Evolutionary conservation across 2,888 invertebrate genomes (phyloP).

Genomic region (Chydorus sphaericus): DNA sequence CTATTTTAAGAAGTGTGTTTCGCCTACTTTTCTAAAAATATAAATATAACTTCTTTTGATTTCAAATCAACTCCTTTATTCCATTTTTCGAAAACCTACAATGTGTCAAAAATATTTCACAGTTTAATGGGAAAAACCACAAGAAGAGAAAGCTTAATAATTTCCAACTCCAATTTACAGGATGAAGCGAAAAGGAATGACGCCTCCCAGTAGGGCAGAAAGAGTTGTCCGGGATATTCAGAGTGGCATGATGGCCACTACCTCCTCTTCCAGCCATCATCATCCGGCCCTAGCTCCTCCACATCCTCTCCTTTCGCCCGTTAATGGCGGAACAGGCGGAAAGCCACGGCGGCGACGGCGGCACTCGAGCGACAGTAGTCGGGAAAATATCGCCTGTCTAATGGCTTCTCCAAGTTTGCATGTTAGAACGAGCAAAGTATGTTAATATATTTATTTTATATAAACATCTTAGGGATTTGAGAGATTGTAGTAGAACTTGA

Average conservation of each 20-base stretch:
- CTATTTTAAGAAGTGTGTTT: too few relatives aligned
- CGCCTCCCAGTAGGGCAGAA: constrained; percentile 30
- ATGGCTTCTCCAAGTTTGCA: neutral
- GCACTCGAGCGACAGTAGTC: constrained; percentile 7
- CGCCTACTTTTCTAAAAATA: neutral
- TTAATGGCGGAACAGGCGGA: neutral
- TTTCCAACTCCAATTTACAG: too few relatives aligned
- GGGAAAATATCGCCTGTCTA: constrained; percentile 2
- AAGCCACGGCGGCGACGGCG: neutral
- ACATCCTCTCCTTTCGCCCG: too few relatives aligned
- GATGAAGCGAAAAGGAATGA: constrained; percentile 14
- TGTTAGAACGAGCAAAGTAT: neutral
- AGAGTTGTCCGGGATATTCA: constrained; percentile 36
- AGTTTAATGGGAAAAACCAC: too few relatives aligned
- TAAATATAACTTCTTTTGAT: neutral
- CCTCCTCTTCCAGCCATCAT: neutral
- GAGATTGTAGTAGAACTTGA: too few relatives aligned
- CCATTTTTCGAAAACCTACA: too few relatives aligned
- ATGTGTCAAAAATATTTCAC: too few relatives aligned
- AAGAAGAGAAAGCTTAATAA: too few relatives aligned
- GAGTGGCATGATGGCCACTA: neutral
- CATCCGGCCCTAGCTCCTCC: too few relatives aligned
- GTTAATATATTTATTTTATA: too few relatives aligned
- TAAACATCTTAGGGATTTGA: too few relatives aligned
- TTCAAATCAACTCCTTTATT: too few relatives aligned